These are phyloP conservation scores for Lipophrys pholis DNA, from an alignment of 2,113 vertebrate genomes.

Conservation along the genomic window DNA sequence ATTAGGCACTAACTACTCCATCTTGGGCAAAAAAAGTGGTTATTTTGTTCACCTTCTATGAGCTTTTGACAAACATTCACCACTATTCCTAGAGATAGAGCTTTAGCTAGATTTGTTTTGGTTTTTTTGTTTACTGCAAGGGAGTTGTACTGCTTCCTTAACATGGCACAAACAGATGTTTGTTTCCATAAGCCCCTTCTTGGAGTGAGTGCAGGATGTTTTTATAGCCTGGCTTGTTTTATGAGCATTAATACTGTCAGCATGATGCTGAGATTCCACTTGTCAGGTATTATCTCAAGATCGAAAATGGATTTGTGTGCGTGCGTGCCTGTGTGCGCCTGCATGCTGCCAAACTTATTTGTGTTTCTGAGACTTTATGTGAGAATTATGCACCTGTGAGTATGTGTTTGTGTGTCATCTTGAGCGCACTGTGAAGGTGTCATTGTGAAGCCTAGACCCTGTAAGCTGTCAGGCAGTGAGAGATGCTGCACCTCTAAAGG, in stretches of 20 bases:
- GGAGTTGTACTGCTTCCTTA: constrained; percentile 52
- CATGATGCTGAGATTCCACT: constrained; percentile 63
- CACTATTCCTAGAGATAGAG: constrained; percentile 56
- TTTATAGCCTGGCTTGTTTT: constrained; percentile 66
- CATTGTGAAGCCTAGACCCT: constrained; percentile 75
- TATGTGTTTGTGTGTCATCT: constrained; percentile 70
- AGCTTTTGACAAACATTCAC: constrained; percentile 54
- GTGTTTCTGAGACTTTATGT: constrained; percentile 50
- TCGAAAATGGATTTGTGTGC: constrained; percentile 47
- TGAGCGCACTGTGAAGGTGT: constrained; percentile 74
- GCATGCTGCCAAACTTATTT: constrained; percentile 66
- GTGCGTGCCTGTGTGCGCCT: constrained; percentile 8
- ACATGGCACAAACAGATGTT: constrained; percentile 71
- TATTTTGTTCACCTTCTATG: constrained; percentile 14
- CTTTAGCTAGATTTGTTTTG: constrained; percentile 12
- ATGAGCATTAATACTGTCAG: constrained; percentile 69
- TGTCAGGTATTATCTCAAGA: constrained; percentile 64
- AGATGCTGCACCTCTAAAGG: constrained; percentile 81
- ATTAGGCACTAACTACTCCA: constrained; percentile 8
- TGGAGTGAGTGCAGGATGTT: constrained; percentile 57
- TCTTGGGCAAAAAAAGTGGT: constrained; percentile 21
- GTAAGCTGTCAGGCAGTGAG: constrained; percentile 81
- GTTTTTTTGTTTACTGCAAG: constrained; percentile 57
- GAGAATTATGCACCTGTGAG: constrained; percentile 68
- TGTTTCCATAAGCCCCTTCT: constrained; percentile 54